phyloP scores from a whole-genome alignment of 2,888 invertebrate species.

The Hirtodrosophila histrioides region DNA sequence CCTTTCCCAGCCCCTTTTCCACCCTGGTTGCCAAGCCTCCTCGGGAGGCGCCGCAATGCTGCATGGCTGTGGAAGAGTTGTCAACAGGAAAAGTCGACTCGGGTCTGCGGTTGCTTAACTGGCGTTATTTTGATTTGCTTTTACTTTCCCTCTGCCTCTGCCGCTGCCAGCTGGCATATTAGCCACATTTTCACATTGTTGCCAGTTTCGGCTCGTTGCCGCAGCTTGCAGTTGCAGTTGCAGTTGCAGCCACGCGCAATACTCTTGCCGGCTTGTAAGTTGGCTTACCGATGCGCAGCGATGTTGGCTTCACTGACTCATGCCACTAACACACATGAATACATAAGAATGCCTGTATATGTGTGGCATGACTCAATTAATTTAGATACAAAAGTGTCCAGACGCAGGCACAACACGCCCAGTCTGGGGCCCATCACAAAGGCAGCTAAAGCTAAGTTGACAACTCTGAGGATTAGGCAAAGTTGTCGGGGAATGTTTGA shows the following conservation, averaged over 20 bases:
- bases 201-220: slow-evolving; percentile 45
- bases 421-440: slow-evolving; percentile 48
- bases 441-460: slow-evolving; percentile 58
- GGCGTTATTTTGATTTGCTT: slow-evolving; percentile 56
- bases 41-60: neutral
- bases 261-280: slow-evolving; percentile 48
- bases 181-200: slow-evolving; percentile 61
- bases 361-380: slow-evolving; percentile 68
- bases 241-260: slow-evolving; percentile 38
- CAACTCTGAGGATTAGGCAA: slow-evolving; percentile 51
- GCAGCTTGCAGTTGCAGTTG: slow-evolving; percentile 30
- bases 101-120: slow-evolving; percentile 37
- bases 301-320: slow-evolving; percentile 62
- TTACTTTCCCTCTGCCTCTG: too few species aligned
- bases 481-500: slow-evolving; percentile 45
- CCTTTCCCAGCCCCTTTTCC: neutral
- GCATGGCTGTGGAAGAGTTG: slow-evolving; percentile 4
- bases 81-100: slow-evolving; percentile 24
- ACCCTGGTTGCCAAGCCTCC: neutral
- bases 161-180: slow-evolving; percentile 37
- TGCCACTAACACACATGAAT: slow-evolving; percentile 1
- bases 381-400: slow-evolving; percentile 67
- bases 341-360: neutral
- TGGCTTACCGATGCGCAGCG: slow-evolving; percentile 61
- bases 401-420: slow-evolving; percentile 66